phyloP scores from a whole-genome alignment of 1,140 invertebrate genomes.

The Bombus sibiricus region DNA sequence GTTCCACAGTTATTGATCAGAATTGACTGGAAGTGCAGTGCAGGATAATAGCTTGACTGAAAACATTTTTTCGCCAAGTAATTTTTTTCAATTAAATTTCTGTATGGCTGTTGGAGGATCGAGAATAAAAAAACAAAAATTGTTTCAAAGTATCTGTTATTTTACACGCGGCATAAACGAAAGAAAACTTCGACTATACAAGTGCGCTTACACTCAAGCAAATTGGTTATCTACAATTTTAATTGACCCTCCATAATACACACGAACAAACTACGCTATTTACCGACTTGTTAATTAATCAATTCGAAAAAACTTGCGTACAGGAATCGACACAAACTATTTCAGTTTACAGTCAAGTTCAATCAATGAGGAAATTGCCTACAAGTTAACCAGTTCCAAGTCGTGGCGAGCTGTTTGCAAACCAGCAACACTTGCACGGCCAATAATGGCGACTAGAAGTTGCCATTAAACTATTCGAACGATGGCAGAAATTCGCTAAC shows the following conservation, averaged over 20 bases:
- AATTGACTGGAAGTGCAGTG: neutral
- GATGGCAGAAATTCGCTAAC: neutral
- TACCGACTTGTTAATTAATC: neutral
- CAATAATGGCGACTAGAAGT: neutral
- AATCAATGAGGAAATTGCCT: neutral
- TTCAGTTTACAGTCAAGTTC: neutral
- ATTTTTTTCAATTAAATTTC: neutral
- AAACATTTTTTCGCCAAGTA: neutral
- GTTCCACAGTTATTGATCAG: neutral
- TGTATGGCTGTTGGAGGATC: neutral
- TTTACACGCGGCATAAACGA: neutral
- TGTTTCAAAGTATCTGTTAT: neutral
- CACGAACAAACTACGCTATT: neutral
- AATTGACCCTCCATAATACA: neutral
- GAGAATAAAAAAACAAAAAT: neutral
- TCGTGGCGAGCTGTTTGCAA: neutral
- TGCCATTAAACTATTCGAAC: neutral
- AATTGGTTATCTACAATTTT: neutral
- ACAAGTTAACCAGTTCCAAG: neutral
- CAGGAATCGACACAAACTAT: neutral
- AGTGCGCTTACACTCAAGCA: neutral
- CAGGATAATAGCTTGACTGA: neutral
- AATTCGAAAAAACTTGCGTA: no score
- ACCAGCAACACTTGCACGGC: neutral
- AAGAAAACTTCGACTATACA: neutral